phyloP scores from a whole-genome alignment of 2,797 vertebrate genomes.

The Serranus cabrilla region DNA sequence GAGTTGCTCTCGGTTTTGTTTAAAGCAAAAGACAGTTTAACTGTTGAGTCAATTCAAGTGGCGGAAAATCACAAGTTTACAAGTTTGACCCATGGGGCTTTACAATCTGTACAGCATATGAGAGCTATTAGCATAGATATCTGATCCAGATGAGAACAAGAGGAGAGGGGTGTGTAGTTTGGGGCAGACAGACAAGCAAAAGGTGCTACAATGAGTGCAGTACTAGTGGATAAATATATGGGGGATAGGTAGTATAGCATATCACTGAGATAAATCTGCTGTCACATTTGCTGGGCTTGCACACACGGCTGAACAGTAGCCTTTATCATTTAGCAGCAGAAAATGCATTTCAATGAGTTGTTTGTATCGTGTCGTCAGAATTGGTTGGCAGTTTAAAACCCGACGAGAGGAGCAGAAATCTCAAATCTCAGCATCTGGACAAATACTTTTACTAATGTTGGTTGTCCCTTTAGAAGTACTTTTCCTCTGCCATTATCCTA shows the following conservation, averaged over 20 bases:
- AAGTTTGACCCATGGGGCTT: not conserved
- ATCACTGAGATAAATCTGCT: not conserved
- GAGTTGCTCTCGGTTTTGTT: slow-evolving; percentile 12
- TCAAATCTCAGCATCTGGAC: slow-evolving; percentile 44
- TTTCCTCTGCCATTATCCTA: slow-evolving; percentile 41
- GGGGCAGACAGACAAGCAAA: not conserved
- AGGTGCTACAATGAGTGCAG: not conserved
- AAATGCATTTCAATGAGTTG: not conserved
- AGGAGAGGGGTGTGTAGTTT: not conserved
- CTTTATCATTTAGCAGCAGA: not conserved
- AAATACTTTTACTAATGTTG: slow-evolving; percentile 4
- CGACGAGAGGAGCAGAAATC: not conserved
- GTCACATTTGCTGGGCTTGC: not conserved
- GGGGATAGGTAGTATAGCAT: not conserved
- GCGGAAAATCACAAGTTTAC: slow-evolving; percentile 20
- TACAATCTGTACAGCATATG: not conserved
- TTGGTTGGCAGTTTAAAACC: not conserved
- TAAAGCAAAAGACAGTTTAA: slow-evolving; percentile 1
- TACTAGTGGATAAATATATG: not conserved
- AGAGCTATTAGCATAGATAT: not conserved
- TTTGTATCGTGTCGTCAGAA: too few species aligned
- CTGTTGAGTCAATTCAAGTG: slow-evolving; percentile 13
- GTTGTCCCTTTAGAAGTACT: slow-evolving; percentile 51
- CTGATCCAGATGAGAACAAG: not conserved
- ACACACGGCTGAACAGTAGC: not conserved